Conservation (phyloP, 2,888 invertebrate species). For the Molorchus minor region DNA sequence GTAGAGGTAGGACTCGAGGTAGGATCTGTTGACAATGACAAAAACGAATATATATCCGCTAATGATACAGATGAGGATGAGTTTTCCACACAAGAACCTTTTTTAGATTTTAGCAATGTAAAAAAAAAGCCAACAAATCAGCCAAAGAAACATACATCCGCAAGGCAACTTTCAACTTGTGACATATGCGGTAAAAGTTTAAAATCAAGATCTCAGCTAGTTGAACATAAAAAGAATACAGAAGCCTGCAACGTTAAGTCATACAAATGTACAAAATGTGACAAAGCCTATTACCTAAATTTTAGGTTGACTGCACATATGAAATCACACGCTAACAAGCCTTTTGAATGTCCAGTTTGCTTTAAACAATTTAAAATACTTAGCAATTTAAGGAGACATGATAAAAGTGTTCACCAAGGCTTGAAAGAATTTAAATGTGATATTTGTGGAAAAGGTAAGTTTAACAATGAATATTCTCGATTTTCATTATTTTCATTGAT, state of each 20-base stretch:
- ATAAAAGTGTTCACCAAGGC: constrained; percentile 40
- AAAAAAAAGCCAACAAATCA: background rate
- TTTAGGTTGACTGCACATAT: constrained; percentile 30
- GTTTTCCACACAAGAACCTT: too few species aligned
- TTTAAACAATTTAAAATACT: constrained; percentile 32
- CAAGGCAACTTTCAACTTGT: constrained; percentile 14
- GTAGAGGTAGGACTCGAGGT: too few species aligned
- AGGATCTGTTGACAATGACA: too few species aligned
- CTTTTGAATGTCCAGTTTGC: constrained; percentile 37
- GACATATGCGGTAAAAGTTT: constrained; percentile 15
- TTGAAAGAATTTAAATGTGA: constrained; percentile 47
- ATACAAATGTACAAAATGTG: constrained; percentile 32
- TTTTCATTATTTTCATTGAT: too few species aligned
- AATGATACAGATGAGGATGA: too few species aligned
- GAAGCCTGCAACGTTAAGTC: constrained; percentile 19
- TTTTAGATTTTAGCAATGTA: background rate
- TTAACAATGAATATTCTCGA: too few species aligned
- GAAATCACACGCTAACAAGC: constrained; percentile 32
- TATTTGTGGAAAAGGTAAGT: constrained; percentile 45
- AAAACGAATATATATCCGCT: too few species aligned
- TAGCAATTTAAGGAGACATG: constrained; percentile 36
- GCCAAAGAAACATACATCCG: background rate
- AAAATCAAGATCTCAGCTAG: constrained; percentile 1
- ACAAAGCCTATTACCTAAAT: constrained; percentile 27
- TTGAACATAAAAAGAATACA: constrained; percentile 21